Conservation (phyloP, 2,113 vertebrate genomes). For the Uria aalge region DNA sequence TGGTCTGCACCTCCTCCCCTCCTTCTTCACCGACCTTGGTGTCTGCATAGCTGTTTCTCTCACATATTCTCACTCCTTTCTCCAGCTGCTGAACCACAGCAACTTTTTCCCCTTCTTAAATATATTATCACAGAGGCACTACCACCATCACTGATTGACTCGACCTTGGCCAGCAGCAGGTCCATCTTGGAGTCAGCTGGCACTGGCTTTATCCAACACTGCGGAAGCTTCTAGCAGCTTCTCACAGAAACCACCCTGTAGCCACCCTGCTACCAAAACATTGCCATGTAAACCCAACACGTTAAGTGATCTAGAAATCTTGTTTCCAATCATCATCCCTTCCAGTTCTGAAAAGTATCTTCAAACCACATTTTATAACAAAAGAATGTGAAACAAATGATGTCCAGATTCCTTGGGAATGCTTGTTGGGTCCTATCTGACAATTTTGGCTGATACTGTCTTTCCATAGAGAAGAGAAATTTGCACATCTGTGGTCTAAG, state of each 20-base stretch:
- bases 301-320: neutral
- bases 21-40: no score
- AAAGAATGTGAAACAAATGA: neutral
- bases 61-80: no score
- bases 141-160: neutral
- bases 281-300: neutral
- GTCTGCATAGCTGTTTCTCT: no score
- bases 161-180: neutral
- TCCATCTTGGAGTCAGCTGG: neutral
- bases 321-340: neutral
- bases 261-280: neutral
- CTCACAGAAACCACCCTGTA: neutral
- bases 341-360: neutral
- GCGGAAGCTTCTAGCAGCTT: neutral
- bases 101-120: neutral
- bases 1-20: no score
- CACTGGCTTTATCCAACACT: neutral
- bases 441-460: neutral
- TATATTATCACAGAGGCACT: neutral
- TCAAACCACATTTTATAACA: neutral
- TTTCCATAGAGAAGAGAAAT: neutral
- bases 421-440: neutral
- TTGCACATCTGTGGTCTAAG: neutral
- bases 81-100: neutral
- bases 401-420: neutral